Evolutionary conservation across 92 coral and sea anemone species (phyloP).

Genomic region (Siderastrea siderea): DNA sequence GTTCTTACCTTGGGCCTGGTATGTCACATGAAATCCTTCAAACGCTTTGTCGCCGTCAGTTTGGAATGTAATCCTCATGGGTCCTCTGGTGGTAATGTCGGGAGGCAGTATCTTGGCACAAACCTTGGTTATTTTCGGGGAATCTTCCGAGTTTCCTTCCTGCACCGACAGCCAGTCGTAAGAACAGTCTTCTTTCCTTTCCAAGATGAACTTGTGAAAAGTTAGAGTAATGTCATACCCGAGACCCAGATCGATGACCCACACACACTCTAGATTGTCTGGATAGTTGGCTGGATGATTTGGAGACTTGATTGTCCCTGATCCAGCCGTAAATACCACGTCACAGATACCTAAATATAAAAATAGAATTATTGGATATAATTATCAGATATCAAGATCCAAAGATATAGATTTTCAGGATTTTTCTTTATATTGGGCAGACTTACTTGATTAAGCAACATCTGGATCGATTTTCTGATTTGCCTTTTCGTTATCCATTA

Average conservation of each 20-base stretch:
- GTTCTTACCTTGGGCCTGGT: slow-evolving; percentile 70
- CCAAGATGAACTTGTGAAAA: slow-evolving; percentile 74
- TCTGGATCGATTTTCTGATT: background rate
- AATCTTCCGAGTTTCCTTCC: slow-evolving; percentile 57
- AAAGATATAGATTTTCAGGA: too few relatives aligned
- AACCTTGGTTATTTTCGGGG: slow-evolving; percentile 42
- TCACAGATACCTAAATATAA: slow-evolving; percentile 66
- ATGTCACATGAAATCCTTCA: slow-evolving; percentile 74
- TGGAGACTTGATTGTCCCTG: slow-evolving; percentile 79
- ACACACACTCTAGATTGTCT: slow-evolving; percentile 46
- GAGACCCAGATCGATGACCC: slow-evolving; percentile 80
- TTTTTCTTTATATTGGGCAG: background rate
- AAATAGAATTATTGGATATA: background rate
- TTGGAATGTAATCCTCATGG: slow-evolving; percentile 75
- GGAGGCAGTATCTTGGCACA: slow-evolving; percentile 75
- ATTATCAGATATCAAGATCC: too few relatives aligned
- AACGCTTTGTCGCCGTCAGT: slow-evolving; percentile 81
- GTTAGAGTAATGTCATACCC: slow-evolving; percentile 76
- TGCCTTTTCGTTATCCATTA: too few relatives aligned
- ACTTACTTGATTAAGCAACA: background rate
- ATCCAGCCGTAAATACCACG: slow-evolving; percentile 48
- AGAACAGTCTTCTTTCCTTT: slow-evolving; percentile 51
- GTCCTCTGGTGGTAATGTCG: slow-evolving; percentile 65
- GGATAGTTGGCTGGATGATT: slow-evolving; percentile 76
- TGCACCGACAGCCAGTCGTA: slow-evolving; percentile 77